Base-by-base conservation (phyloP, 2,113 vertebrate genomes). In the Motacilla alba region DNA sequence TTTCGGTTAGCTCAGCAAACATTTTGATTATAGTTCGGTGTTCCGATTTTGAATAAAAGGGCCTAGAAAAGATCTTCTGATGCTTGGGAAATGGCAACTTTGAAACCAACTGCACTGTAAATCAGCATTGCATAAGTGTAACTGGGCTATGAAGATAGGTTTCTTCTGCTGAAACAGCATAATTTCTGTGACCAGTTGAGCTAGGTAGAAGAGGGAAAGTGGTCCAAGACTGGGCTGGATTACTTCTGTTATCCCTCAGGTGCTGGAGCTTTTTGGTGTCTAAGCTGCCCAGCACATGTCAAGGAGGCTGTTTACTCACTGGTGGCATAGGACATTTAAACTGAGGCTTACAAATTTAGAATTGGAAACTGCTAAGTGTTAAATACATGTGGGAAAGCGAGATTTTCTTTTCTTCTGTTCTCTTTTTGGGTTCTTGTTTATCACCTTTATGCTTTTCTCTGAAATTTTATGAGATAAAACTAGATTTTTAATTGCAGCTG, bases 101-200 rank as follows among this genome's bases (percentile, higher is more conserved):
- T 28, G 31, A 85, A 85, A 53, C 4, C 1, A 6, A 2, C 17
- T 41, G n/a, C 0, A 0, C 12, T 53, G 37, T 58, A 43, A 58
- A 66, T 69, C 14, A 58, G 20, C 8, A 4, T 3, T 68, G 20
- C 10, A 0, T n/a, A 56, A 44, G 10, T 39, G 35, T 7, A 69
- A 6, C 10, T 0, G 3, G 26, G 37, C 69, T 22, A 6, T 10
- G 37, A 68, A 77, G 27, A 37, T 13, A 17, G 4, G 33, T 76
- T 73, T 69, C 9, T 72, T 39, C 31, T 87, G 13, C 41, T 75
- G 60, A 68, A 81, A 75, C 6, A 37, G 20, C 7, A 8, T 28
- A 1, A 37, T 49, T 77, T 75, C 35, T 82, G 12, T 80, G 49
- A 53, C 31, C 23, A 53, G 11, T 11, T 79, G 67, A 60, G 16